Base-by-base conservation (phyloP, 2,888 invertebrate species). In the Acleris cristana region DNA sequence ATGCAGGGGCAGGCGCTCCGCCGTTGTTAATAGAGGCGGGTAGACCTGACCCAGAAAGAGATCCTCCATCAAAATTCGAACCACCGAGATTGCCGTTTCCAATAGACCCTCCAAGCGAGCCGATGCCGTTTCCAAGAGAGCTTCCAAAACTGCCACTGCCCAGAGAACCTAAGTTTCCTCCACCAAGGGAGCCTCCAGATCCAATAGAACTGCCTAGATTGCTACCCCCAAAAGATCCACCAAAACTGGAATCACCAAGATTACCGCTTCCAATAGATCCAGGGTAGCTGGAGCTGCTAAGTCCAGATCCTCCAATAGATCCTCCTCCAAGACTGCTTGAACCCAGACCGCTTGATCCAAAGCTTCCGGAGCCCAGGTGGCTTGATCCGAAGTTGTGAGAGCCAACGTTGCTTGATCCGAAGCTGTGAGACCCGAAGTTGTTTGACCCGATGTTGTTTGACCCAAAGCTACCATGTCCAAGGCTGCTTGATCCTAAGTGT, bases 261-360 rank as follows among this genome's bases (percentile, higher is more conserved):
- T n/a, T 45, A 12, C 67, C 45, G 16, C 52, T 53, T 45, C 62
- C 61, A 21, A 65, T n/a, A 30, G 63, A 58, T 63, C 58, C 62
- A n/a, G n/a, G 48, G 48, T 52, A 64, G 18, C 71, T 61, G 8
- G 69, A 59, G 10, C 65, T 70, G 23, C 74, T 71, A 18, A 75
- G 21, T 14, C 71, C 68, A 49, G 70, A 64, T 1, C 73, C 75
- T 55, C 73, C 63, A n/a, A 73, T 52, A 34, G 70, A 74, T 30
- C 69, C 70, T 23, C 68, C 70, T n/a, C 64, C 56, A 34, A 34
- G 23, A 34, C 16, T 18, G 55, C 64, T 44, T 34, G 65, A 65
- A 16, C 60, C 57, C 3, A 57, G 21, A 26, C 49, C 19, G 54
- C 59, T 60, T 0, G 65, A 45, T 16, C 59, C 71, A 18, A 56